Evolutionary conservation across 2,113 vertebrate species (phyloP).

Genomic region (Pedetes capensis): DNA sequence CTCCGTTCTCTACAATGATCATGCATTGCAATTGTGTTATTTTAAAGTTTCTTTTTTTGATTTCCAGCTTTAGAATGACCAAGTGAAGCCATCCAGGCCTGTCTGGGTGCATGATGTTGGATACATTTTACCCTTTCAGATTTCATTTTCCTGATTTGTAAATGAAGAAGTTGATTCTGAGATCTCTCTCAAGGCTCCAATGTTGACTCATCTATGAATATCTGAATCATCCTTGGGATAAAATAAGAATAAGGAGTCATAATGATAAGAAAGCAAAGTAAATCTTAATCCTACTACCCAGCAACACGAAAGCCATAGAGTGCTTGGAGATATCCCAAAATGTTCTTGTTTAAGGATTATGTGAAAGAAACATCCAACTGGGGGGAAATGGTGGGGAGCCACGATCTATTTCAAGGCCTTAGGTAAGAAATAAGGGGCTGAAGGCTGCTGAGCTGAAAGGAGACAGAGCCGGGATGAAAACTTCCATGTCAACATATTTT

Average conservation of each 20-base stretch:
- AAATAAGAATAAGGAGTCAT: constrained; percentile 43
- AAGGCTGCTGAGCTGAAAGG: background rate
- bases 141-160: background rate
- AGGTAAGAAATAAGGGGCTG: background rate
- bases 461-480: background rate
- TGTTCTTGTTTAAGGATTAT: background rate
- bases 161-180: background rate
- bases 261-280: constrained; percentile 17
- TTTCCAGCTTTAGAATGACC: background rate
- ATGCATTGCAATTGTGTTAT: background rate
- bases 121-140: background rate
- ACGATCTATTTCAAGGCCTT: constrained; percentile 18
- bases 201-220: constrained; percentile 40
- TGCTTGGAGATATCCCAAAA: constrained; percentile 47
- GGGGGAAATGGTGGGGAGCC: background rate
- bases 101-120: background rate
- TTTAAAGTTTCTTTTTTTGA: background rate
- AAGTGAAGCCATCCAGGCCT: background rate
- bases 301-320: background rate
- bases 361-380: constrained; percentile 11
- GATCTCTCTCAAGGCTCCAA: background rate
- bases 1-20: background rate
- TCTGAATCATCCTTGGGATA: constrained; percentile 20
- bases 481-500: background rate
- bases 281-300: constrained; percentile 14